Percentiles rank a stretch among this genome's conserved stretches.
These are phyloP conservation scores for Heteronetta atricapilla DNA, from an alignment of 2,113 vertebrate species.

Conservation along the genomic window DNA sequence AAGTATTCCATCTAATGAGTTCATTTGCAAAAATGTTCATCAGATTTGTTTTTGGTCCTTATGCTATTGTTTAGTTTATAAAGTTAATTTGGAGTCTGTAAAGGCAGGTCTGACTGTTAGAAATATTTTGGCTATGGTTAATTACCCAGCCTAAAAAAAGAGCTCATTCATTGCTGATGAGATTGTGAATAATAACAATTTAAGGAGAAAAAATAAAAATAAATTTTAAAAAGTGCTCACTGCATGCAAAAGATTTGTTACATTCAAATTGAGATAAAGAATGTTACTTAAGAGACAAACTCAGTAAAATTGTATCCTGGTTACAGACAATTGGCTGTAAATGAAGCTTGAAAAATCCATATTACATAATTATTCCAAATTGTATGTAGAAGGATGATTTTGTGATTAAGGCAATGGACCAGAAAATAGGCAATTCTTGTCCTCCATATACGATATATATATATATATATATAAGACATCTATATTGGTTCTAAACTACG, in stretches of 20 bases:
- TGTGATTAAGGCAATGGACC: neutral
- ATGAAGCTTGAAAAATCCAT: conserved; percentile 30
- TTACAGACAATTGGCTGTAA: neutral
- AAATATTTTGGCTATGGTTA: neutral
- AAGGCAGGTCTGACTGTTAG: neutral
- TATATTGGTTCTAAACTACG: neutral
- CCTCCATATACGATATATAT: neutral
- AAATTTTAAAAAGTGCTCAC: neutral
- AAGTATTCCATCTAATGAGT: neutral
- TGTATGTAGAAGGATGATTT: neutral
- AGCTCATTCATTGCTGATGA: neutral
- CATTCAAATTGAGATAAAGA: neutral
- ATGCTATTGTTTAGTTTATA: neutral
- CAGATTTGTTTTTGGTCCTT: neutral
- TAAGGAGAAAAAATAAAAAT: neutral
- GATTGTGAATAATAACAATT: neutral
- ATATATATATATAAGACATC: neutral
- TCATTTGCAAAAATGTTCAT: neutral
- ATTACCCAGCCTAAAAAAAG: neutral
- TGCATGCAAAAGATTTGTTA: neutral
- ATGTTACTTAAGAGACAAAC: neutral
- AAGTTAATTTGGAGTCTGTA: neutral
- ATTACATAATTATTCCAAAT: neutral
- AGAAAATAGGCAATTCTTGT: conserved; percentile 18
- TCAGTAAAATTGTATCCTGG: neutral